Percentiles rank a stretch among this genome's conserved stretches.
phyloP scores from a whole-genome alignment of 2,888 invertebrate genomes.

The Aradus depressus region DNA sequence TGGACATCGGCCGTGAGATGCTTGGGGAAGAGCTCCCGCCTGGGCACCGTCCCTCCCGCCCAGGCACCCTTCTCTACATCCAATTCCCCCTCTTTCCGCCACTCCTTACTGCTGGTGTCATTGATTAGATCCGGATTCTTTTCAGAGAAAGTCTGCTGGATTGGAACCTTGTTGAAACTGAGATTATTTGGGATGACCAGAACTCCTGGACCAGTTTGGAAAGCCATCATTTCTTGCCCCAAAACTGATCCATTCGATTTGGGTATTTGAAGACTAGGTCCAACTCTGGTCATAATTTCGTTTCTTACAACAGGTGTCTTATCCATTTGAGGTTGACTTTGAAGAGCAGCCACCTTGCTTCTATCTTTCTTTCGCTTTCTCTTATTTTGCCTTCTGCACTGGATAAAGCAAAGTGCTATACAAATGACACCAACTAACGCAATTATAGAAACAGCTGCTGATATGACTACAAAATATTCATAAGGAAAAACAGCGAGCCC shows the following conservation, averaged over 20 bases:
- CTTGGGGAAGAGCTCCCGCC: conserved; percentile 42
- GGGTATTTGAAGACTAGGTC: conserved; percentile 33
- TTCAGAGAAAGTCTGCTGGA: conserved; percentile 39
- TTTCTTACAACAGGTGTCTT: conserved; percentile 32
- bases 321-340: conserved; percentile 37
- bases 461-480: conserved; percentile 57
- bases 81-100: conserved; percentile 41
- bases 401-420: conserved; percentile 30
- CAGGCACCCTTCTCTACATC: conserved; percentile 32
- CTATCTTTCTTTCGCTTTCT: conserved; percentile 47
- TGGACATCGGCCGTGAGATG: conserved; percentile 59
- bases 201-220: conserved; percentile 29
- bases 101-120: conserved; percentile 49
- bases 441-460: conserved; percentile 55
- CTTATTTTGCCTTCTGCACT: conserved; percentile 38
- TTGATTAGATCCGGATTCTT: conserved; percentile 71
- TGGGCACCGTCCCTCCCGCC: conserved; percentile 40
- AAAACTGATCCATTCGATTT: conserved; percentile 45
- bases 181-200: conserved; percentile 27
- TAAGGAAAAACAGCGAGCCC: conserved; percentile 56
- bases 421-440: conserved; percentile 46
- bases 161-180: conserved; percentile 20
- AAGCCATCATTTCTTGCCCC: conserved; percentile 45
- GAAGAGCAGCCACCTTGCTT: conserved; percentile 50
- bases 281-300: conserved; percentile 40